Conservation (phyloP, 2,797 vertebrate genomes). For the Lepilemur septentrionalis region DNA sequence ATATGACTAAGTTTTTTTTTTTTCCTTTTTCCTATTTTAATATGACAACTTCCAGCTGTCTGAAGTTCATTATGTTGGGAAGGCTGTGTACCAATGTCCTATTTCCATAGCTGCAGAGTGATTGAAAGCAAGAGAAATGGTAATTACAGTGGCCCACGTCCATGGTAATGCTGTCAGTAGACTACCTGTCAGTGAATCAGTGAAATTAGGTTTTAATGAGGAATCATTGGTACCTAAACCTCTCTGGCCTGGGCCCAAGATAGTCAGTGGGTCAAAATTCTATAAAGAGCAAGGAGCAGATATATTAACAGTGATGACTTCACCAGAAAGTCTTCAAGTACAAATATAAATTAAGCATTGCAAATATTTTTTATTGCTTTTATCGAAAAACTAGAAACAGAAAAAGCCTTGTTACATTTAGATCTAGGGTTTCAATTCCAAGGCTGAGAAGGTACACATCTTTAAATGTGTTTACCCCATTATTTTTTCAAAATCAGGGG, state of each 20-base stretch:
- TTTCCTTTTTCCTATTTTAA: background rate
- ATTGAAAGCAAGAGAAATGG: background rate
- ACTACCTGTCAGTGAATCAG: background rate
- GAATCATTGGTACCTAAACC: background rate
- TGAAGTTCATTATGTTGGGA: slow-evolving; percentile 11
- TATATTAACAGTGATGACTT: background rate
- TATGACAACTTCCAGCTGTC: background rate
- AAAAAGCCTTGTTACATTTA: slow-evolving; percentile 34
- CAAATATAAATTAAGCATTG: slow-evolving; percentile 34
- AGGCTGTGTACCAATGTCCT: background rate
- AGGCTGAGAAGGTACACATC: background rate
- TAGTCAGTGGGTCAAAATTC: background rate
- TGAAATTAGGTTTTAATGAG: slow-evolving; percentile 25
- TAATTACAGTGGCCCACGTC: background rate
- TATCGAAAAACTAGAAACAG: slow-evolving; percentile 29
- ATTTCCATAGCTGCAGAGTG: background rate
- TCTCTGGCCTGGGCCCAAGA: background rate
- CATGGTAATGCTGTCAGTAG: background rate
- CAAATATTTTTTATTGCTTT: slow-evolving; percentile 44
- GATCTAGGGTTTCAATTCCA: slow-evolving; percentile 21
- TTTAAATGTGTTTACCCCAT: slow-evolving; percentile 40
- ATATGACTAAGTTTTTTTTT: background rate
- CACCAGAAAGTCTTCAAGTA: slow-evolving; percentile 9
- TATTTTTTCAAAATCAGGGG: background rate
- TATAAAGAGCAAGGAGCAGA: background rate